phyloP scores from a whole-genome alignment of 2,113 vertebrate species.

The Pluvianellus socialis region DNA sequence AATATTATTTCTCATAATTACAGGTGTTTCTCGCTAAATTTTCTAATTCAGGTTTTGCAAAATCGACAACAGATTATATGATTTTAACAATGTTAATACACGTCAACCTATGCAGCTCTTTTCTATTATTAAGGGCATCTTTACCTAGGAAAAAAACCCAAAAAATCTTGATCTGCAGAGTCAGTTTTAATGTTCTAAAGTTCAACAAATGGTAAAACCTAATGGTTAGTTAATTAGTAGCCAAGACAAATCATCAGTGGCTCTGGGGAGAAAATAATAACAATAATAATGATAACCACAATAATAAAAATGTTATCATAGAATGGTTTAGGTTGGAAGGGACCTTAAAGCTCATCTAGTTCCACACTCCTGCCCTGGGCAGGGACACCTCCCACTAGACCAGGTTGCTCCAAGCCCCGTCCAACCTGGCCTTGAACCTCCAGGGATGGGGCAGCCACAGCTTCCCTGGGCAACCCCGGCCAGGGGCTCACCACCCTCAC shows the following conservation, averaged over 20 bases:
- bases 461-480: too few relatives aligned
- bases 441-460: too few relatives aligned
- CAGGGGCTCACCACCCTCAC: too few relatives aligned
- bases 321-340: too few relatives aligned
- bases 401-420: too few relatives aligned
- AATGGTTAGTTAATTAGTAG: background rate
- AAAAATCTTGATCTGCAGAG: background rate
- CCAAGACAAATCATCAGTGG: background rate
- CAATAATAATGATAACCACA: background rate
- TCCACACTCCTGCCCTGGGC: too few relatives aligned
- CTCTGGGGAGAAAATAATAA: background rate
- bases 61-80: background rate
- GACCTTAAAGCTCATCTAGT: too few relatives aligned
- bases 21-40: background rate
- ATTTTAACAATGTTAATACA: background rate
- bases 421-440: too few relatives aligned
- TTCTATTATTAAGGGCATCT: background rate
- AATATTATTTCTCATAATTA: background rate
- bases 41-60: background rate
- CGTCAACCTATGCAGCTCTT: fast-evolving
- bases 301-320: too few relatives aligned
- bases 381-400: too few relatives aligned
- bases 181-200: background rate
- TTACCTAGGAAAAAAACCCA: background rate
- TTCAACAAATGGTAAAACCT: background rate